Evolutionary conservation across 2,797 vertebrate genomes (phyloP), one percentile per base, ranked within the genome.

Genomic region (Orientallactaga sibirica): DNA sequence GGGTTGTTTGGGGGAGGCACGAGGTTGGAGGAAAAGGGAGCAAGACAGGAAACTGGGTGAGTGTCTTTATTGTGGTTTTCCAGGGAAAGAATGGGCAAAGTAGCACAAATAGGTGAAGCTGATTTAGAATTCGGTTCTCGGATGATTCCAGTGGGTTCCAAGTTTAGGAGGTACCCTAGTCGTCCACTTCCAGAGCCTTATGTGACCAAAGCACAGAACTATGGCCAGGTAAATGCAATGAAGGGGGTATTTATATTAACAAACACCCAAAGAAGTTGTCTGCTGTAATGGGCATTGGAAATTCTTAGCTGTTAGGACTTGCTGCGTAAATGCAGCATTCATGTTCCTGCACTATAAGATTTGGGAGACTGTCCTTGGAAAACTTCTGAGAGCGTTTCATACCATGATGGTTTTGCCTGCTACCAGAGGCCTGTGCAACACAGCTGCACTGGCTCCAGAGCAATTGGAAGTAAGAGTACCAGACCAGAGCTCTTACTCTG

Each of bases 161-260:
- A n/a, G 37, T 0, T 55, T 20, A 12, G 25, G 71, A 61, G 16
- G 24, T 48, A 15, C 33, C 24, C 19, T 61, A 2, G 2, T 3
- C 6, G 84, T 16, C 6, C 0, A 12, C 7, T 4, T 0, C 24
- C 27, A 37, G 14, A 58, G 29, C 52, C n/a, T 24, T 33, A 52
- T 41, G n/a, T 1, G 22, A 41, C 1, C 0, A 29, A 37, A 67
- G 24, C 10, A 0, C 41, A 33, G 15, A 9, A 6, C 10, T 11
- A 3, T 9, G 70, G 22, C 33, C 43, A 3, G 8, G n/a, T 25
- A 66, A 66, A 25, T 25, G 22, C 64, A 71, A 4, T 85, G 70
- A 85, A 27, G 68, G 11, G 12, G 52, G 3, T 37, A 33, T 79
- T 29, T 3, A 0, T 5, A 6, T 25, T 25, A 55, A 74, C n/a